Percentiles rank a stretch among this genome's conserved stretches.
These are phyloP conservation scores for Xanthostigma xanthostigma DNA, from an alignment of 2,888 invertebrate species.

Conservation along the genomic window DNA sequence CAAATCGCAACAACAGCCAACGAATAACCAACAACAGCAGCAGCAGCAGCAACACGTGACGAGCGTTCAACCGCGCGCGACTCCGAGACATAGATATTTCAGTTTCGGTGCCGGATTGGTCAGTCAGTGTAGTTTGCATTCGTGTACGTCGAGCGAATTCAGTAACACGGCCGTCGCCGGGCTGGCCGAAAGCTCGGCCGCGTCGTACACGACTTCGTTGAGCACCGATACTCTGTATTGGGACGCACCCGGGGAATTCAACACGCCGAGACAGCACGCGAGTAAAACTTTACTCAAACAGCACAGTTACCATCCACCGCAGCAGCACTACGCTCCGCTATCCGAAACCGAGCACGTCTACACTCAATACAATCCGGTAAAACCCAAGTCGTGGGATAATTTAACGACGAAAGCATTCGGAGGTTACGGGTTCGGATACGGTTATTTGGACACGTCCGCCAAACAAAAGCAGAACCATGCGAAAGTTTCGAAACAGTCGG, in stretches of 20 bases:
- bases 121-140: constrained; percentile 68
- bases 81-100: constrained; percentile 33
- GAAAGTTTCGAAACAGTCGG: constrained; percentile 16
- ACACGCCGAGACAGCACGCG: constrained; percentile 27
- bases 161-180: constrained; percentile 43
- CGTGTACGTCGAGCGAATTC: constrained; percentile 62
- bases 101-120: constrained; percentile 53
- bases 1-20: constrained; percentile 30
- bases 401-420: constrained; percentile 73
- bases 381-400: constrained; percentile 86
- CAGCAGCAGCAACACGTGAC: constrained; percentile 30
- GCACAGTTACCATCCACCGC: constrained; percentile 29
- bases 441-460: constrained; percentile 54
- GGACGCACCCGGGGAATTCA: constrained; percentile 35
- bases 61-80: constrained; percentile 23
- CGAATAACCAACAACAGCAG: constrained; percentile 30
- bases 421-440: constrained; percentile 77
- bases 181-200: constrained; percentile 52
- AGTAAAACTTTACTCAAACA: constrained; percentile 24
- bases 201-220: constrained; percentile 70
- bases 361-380: constrained; percentile 34
- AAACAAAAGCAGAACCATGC: constrained; percentile 21
- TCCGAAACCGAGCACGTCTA: constrained; percentile 25
- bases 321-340: constrained; percentile 25
- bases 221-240: constrained; percentile 79